These are phyloP conservation scores for Brachylomia viminalis DNA, from an alignment of 2,888 invertebrate species.

Conservation along the genomic window DNA sequence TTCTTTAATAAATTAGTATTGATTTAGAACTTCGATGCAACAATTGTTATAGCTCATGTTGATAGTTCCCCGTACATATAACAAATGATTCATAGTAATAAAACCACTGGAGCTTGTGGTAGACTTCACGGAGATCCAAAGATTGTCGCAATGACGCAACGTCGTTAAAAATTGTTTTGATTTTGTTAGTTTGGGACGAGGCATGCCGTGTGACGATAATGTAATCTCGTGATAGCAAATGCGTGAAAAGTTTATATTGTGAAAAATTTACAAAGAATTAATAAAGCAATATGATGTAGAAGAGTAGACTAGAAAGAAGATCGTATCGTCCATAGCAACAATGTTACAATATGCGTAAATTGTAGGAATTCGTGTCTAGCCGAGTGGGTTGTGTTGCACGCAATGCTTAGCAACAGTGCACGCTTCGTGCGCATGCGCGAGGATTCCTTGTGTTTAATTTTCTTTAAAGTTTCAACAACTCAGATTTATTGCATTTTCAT, in stretches of 20 bases:
- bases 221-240: constrained; percentile 56
- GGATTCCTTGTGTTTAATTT: constrained; percentile 70
- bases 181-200: constrained; percentile 53
- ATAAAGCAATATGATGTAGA: neutral
- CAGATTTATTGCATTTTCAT: constrained; percentile 52
- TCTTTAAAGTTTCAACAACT: constrained; percentile 61
- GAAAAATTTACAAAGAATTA: constrained; percentile 15
- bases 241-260: constrained; percentile 49
- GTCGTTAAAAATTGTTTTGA: constrained; percentile 64
- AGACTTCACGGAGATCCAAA: constrained; percentile 33
- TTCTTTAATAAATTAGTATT: neutral
- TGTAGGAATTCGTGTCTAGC: constrained; percentile 64
- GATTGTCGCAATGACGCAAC: constrained; percentile 63
- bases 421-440: constrained; percentile 69
- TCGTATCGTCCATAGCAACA: constrained; percentile 54
- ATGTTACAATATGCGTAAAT: constrained; percentile 61
- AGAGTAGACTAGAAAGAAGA: constrained; percentile 22
- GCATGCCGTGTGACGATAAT: constrained; percentile 55
- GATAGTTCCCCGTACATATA: constrained; percentile 16
- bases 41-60: constrained; percentile 6
- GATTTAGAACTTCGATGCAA: neutral
- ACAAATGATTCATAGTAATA: constrained; percentile 53
- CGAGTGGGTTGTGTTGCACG: constrained; percentile 71
- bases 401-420: constrained; percentile 73
- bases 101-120: constrained; percentile 43